Evolutionary conservation across 2,113 vertebrate species (phyloP), one percentile per base, ranked within the genome.

Genomic region (Pycnonotus jocosus): DNA sequence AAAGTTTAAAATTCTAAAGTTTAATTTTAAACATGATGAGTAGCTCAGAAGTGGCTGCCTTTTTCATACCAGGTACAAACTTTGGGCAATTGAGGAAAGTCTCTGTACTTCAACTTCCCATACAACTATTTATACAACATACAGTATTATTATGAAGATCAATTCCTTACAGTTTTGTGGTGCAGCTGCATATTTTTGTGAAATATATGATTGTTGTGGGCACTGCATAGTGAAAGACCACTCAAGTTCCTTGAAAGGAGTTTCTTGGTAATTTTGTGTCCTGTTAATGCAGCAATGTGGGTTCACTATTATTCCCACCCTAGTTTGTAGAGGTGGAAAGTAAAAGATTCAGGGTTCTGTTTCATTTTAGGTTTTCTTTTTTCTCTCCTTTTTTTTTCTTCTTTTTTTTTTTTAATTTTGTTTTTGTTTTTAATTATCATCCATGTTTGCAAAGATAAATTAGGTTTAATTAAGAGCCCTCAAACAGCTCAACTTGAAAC

Each of bases 321-420:
- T 48, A 8, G 4, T 31, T 22, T 57, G 20, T 12, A 58, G 13
- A 57, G 14, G 17, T n/a, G 38, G 13, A 12, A 40, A n/a, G 71
- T 2, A 33, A 48, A 27, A 61, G 1, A 42, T 62, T 35, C 1
- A 2, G 2, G 7, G 1, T 37, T 54, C 24, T 10, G 3, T 14
- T 58, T 64, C 28, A 5, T 4, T 78, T 40, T 15, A 8, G 12
- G 7, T 16, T 56, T 23, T 38, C 3, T 30, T 30, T 37, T 3
- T 7, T 37, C n/a, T n/a, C n/a, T n/a, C n/a, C n/a, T n/a, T n/a
- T n/a, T n/a, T n/a, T n/a, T n/a, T n/a, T n/a, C n/a, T n/a, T n/a
- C n/a, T 51, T 10, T 17, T n/a, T 68, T 10, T 40, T 40, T 40
- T 12, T 30, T 30, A 3, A 38, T 61, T 21, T 25, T 5, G 3